phyloP scores from a whole-genome alignment of 2,888 invertebrate genomes.

The Tigriopus californicus region DNA sequence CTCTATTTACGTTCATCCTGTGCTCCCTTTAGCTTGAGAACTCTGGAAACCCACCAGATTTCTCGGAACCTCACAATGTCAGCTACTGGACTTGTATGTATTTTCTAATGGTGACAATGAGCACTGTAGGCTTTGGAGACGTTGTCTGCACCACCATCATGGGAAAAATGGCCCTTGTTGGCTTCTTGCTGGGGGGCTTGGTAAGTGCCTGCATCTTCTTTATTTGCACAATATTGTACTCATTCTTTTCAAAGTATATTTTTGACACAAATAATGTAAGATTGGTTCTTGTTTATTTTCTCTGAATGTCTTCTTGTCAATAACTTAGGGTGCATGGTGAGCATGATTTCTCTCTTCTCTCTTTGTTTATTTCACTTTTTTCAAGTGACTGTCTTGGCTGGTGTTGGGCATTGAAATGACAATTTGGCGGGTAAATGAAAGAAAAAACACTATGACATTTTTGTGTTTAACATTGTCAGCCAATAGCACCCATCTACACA shows the following conservation, averaged over 20 bases:
- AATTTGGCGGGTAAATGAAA: not conserved
- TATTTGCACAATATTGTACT: too few species aligned
- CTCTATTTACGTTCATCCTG: not conserved
- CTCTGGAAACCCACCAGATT: conserved; percentile 95
- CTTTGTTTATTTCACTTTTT: conserved; percentile 1
- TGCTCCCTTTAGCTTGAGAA: conserved; percentile 68
- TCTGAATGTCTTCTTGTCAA: not conserved
- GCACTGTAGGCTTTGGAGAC: conserved; percentile 99
- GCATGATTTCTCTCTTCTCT: too few species aligned
- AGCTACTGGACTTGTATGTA: conserved; percentile 99
- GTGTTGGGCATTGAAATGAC: not conserved
- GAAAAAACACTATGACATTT: not conserved
- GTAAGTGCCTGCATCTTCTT: conserved; percentile 46
- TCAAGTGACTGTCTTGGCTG: not conserved
- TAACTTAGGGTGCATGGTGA: not conserved
- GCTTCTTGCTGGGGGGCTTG: conserved; percentile 99
- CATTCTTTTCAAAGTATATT: too few species aligned
- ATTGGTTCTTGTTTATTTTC: too few species aligned
- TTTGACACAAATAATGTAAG: too few species aligned
- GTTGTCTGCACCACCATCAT: conserved; percentile 94
- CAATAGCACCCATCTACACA: not conserved
- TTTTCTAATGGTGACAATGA: conserved; percentile 99
- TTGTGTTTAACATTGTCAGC: not conserved
- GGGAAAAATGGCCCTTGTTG: conserved; percentile 95
- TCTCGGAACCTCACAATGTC: conserved; percentile 71